Percentiles rank a stretch among this genome's conserved stretches.
phyloP scores from a whole-genome alignment of 2,888 invertebrate species.

The Lasioglossum lativentre region DNA sequence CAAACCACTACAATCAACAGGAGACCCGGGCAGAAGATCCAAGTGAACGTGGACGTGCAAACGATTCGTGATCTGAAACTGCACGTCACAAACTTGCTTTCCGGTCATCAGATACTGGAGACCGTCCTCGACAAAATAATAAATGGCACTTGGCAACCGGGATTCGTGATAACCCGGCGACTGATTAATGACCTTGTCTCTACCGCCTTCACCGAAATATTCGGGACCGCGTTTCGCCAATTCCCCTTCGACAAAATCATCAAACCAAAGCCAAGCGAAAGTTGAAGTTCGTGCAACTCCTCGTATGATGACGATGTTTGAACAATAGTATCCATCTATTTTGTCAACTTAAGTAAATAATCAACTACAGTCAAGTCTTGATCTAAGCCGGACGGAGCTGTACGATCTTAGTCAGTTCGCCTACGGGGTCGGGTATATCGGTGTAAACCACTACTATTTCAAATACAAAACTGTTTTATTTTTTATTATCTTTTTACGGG shows the following conservation, averaged over 20 bases:
- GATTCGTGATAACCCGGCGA: constrained; percentile 90
- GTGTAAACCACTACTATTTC: too few relatives aligned
- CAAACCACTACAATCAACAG: constrained; percentile 89
- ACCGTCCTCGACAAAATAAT: constrained; percentile 90
- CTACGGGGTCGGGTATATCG: too few relatives aligned
- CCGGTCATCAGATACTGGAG: constrained; percentile 89
- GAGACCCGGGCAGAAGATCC: constrained; percentile 85
- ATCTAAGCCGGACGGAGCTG: too few relatives aligned
- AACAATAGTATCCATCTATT: too few relatives aligned
- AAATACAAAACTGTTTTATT: too few relatives aligned
- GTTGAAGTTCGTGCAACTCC: neutral
- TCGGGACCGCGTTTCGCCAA: constrained; percentile 90
- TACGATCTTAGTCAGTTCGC: too few relatives aligned
- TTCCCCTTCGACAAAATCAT: constrained; percentile 90
- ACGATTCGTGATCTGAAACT: constrained; percentile 91
- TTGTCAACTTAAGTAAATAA: too few relatives aligned
- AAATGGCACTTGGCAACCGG: constrained; percentile 93
- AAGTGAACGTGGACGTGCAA: constrained; percentile 90
- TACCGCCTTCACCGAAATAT: constrained; percentile 93
- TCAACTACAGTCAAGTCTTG: too few relatives aligned
- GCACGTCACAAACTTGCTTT: constrained; percentile 90
- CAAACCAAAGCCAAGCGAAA: constrained; percentile 71
- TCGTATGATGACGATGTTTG: too few relatives aligned
- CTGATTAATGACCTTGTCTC: constrained; percentile 93
- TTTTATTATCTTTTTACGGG: too few relatives aligned